A percentile compares a stretch with the other conserved stretches of the same genome.
Evolutionary conservation across 2,113 vertebrate species (phyloP).

Genomic region (Peromyscus maniculatus): DNA sequence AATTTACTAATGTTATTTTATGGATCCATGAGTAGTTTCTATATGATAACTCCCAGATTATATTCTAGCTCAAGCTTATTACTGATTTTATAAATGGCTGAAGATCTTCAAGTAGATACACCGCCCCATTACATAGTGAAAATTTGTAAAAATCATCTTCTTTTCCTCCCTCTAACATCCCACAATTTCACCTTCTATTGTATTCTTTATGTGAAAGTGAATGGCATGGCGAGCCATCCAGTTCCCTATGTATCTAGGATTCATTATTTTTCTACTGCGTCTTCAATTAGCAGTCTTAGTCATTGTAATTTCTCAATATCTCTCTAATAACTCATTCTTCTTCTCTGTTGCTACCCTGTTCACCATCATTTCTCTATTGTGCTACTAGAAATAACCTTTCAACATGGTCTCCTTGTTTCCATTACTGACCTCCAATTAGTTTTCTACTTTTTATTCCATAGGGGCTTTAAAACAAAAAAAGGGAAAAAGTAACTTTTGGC

Average conservation of each 20-base stretch:
- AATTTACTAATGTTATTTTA: not conserved
- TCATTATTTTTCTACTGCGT: not conserved
- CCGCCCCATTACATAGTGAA: not conserved
- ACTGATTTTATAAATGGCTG: conserved; percentile 27
- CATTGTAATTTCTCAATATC: not conserved
- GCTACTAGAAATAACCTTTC: not conserved
- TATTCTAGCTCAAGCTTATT: conserved; percentile 1
- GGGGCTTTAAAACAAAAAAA: not conserved
- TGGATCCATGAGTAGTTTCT: conserved; percentile 6
- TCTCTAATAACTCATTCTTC: conserved; percentile 20
- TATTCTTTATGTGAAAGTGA: conserved; percentile 6
- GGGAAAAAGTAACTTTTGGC: not conserved
- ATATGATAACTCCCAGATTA: conserved; percentile 36
- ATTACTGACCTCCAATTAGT: not conserved
- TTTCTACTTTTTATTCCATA: not conserved
- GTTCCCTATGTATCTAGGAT: not conserved
- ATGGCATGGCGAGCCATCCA: not conserved
- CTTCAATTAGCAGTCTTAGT: conserved; percentile 18
- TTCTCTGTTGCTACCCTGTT: not conserved
- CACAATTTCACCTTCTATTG: not conserved
- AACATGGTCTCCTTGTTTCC: not conserved
- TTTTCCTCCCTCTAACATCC: not conserved
- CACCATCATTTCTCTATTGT: not conserved
- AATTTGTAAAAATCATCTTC: not conserved
- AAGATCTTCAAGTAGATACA: conserved; percentile 9